Evolutionary conservation across 2,888 invertebrate species (phyloP).

Genomic region (Pristionchus arcanus): DNA sequence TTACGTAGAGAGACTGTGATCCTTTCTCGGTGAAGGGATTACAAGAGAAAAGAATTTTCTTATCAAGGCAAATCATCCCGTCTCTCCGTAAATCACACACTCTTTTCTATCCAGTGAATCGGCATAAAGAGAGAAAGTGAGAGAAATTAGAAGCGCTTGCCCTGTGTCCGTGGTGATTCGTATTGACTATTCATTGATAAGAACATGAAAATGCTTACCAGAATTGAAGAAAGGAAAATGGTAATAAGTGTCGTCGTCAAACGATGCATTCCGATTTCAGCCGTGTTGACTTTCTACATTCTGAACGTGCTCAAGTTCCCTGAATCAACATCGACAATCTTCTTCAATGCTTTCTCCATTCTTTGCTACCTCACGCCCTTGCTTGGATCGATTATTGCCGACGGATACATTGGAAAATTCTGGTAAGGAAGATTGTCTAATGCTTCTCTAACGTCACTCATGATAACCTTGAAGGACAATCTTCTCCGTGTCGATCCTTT

Average conservation of each 20-base stretch:
- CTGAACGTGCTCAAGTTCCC: constrained; percentile 87
- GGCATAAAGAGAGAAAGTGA: constrained; percentile 19
- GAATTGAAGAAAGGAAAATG: not conserved
- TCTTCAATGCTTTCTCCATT: constrained; percentile 93
- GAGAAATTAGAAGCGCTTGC: not conserved
- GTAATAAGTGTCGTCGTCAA: no score
- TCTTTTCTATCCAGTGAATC: not conserved
- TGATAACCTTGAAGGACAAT: constrained; percentile 85
- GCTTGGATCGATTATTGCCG: constrained; percentile 94
- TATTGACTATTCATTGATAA: not conserved
- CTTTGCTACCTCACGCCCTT: constrained; percentile 93
- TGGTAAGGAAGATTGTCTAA: constrained; percentile 80
- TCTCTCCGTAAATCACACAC: not conserved
- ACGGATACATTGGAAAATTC: constrained; percentile 93
- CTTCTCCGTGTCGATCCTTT: constrained; percentile 91
- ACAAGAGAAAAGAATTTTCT: constrained; percentile 20
- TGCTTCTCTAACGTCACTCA: not conserved
- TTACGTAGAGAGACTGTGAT: not conserved
- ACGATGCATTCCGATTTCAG: constrained; percentile 82
- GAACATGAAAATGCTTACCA: not conserved
- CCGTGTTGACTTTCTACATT: constrained; percentile 93
- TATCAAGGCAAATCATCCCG: not conserved
- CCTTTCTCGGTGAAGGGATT: not conserved
- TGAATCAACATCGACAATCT: constrained; percentile 88
- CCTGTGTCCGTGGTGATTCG: not conserved